These are phyloP conservation scores for Bujurquina vittata DNA, from an alignment of 2,113 vertebrate genomes.

Conservation along the genomic window DNA sequence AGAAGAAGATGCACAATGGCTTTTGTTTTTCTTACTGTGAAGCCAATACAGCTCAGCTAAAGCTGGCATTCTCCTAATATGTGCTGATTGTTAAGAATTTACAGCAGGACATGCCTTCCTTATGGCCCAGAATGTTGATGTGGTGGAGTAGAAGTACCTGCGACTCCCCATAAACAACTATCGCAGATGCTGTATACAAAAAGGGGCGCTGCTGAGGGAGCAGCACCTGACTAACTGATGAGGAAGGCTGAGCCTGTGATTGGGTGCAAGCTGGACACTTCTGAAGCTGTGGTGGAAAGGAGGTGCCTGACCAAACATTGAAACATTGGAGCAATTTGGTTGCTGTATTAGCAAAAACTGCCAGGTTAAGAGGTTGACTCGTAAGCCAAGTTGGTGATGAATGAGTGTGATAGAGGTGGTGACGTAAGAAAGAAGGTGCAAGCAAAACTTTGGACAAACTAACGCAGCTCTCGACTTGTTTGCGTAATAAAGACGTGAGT, in stretches of 20 bases:
- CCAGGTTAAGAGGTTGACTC: not conserved
- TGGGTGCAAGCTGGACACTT: not conserved
- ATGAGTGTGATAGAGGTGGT: not conserved
- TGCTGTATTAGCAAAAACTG: not conserved
- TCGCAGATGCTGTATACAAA: not conserved
- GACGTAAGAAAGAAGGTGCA: not conserved
- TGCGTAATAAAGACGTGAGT: not conserved
- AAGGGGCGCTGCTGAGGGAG: not conserved
- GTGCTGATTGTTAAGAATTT: not conserved
- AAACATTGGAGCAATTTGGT: not conserved
- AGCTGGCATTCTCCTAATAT: not conserved
- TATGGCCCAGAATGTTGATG: not conserved
- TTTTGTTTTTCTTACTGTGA: slow-evolving; percentile 5
- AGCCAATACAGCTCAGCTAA: not conserved
- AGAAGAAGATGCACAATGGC: not conserved
- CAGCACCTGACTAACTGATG: not conserved
- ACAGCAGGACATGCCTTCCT: not conserved
- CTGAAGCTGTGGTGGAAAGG: not conserved
- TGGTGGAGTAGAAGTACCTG: not conserved
- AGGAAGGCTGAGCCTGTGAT: not conserved
- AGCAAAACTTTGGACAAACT: not conserved
- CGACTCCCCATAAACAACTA: not conserved
- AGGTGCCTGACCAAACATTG: not conserved
- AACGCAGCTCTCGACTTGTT: not conserved
- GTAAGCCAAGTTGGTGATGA: not conserved